A percentile compares a stretch with the other conserved stretches of the same genome.
phyloP scores from a whole-genome alignment of 2,888 invertebrate species.

The Sesia apiformis region DNA sequence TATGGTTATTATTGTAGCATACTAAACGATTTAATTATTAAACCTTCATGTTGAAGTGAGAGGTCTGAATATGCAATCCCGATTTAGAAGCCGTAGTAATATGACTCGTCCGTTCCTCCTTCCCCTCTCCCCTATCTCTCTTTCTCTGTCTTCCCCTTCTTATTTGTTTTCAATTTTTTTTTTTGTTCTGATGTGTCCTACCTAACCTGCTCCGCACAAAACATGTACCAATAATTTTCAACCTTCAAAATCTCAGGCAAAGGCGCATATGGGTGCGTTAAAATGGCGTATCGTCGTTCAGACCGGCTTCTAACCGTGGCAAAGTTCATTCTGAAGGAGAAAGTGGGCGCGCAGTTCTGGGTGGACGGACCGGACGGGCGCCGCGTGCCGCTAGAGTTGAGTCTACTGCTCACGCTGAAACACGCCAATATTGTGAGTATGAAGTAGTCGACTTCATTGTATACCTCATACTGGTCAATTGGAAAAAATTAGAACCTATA shows the following conservation, averaged over 20 bases:
- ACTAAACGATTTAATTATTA: too few relatives aligned
- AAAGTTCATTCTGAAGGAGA: constrained; percentile 81
- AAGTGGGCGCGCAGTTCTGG: constrained; percentile 80
- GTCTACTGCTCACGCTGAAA: constrained; percentile 76
- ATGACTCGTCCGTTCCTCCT: too few relatives aligned
- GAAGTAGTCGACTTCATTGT: background rate
- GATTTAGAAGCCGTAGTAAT: too few relatives aligned
- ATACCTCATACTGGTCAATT: too few relatives aligned
- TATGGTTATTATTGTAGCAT: too few relatives aligned
- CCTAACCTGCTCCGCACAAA: background rate
- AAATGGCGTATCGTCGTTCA: constrained; percentile 76
- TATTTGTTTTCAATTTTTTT: background rate
- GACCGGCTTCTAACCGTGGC: constrained; percentile 78
- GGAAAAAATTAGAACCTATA: too few relatives aligned
- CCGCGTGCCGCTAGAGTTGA: constrained; percentile 78
- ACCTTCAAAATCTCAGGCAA: constrained; percentile 46
- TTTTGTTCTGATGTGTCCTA: background rate
- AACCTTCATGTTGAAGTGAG: too few relatives aligned
- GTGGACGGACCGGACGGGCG: constrained; percentile 69
- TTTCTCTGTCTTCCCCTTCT: background rate
- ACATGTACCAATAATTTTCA: background rate
- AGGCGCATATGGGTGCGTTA: constrained; percentile 83
- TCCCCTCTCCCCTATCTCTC: too few relatives aligned
- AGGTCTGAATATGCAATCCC: too few relatives aligned
- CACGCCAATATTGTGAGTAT: constrained; percentile 80